Conservation (phyloP, 2,888 invertebrate genomes). For the Buathra laborator region DNA sequence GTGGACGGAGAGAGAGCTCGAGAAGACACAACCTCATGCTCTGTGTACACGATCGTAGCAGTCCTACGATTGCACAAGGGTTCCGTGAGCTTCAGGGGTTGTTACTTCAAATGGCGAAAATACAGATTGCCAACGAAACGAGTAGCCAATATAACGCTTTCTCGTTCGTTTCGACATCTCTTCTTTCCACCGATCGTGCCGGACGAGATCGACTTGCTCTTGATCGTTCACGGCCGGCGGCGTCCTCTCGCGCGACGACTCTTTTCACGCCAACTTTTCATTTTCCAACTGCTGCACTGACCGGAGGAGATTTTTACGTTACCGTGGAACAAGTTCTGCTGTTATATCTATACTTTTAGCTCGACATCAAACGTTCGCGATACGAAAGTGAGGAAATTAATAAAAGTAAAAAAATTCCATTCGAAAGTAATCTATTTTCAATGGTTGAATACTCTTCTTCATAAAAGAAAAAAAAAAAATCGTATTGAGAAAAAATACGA, state of each 20-base stretch:
- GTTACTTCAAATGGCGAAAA: slow-evolving; percentile 63
- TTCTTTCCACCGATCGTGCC: slow-evolving; percentile 30
- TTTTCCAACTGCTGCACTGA: slow-evolving; percentile 46
- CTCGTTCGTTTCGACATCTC: slow-evolving; percentile 22
- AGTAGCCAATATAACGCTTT: slow-evolving; percentile 53
- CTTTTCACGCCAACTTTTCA: slow-evolving; percentile 56
- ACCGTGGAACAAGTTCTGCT: background rate
- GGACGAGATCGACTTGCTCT: slow-evolving; percentile 35
- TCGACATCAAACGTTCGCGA: background rate
- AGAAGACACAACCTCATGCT: slow-evolving; percentile 49
- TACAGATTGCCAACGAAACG: slow-evolving; percentile 61
- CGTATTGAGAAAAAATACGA: no score
- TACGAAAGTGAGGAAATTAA: no score
- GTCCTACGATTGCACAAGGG: slow-evolving; percentile 48
- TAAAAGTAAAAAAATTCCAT: no score
- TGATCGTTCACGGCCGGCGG: slow-evolving; percentile 43
- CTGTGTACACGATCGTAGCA: slow-evolving; percentile 34
- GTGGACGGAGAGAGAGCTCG: slow-evolving; percentile 43
- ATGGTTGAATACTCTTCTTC: no score
- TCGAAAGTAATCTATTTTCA: no score
- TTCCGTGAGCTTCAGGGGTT: slow-evolving; percentile 45
- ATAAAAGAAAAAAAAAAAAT: no score
- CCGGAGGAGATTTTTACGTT: slow-evolving; percentile 36
- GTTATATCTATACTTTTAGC: background rate
- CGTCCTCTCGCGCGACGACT: slow-evolving; percentile 34